These are phyloP conservation scores for Coptodon bakossiorum DNA, from an alignment of 2,113 vertebrate genomes.

Conservation along the genomic window DNA sequence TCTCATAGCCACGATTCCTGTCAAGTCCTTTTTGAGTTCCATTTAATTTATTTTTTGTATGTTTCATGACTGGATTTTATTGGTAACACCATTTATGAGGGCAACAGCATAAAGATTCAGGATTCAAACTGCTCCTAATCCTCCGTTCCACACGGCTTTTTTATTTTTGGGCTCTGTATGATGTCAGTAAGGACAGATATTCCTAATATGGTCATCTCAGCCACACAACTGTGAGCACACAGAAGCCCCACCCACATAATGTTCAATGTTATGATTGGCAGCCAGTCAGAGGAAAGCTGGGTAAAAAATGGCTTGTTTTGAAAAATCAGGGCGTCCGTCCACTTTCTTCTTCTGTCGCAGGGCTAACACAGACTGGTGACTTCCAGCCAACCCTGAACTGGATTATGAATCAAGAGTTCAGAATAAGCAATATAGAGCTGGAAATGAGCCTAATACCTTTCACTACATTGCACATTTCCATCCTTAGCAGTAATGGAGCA, in stretches of 20 bases:
- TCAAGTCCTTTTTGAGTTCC: neutral
- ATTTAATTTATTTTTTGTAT: neutral
- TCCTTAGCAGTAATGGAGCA: neutral
- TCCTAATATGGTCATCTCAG: neutral
- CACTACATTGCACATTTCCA: neutral
- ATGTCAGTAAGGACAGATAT: neutral
- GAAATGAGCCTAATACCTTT: neutral
- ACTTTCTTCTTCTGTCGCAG: neutral
- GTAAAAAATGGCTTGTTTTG: neutral
- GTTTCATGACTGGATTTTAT: neutral
- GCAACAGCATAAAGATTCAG: neutral
- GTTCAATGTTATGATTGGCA: accelerated
- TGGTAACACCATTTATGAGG: neutral
- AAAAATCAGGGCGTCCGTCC: neutral
- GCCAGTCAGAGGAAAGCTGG: neutral
- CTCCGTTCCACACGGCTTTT: accelerated
- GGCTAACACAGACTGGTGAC: neutral
- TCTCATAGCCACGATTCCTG: neutral
- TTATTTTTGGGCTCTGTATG: neutral
- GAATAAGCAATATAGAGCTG: neutral
- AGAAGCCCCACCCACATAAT: accelerated
- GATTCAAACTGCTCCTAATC: neutral
- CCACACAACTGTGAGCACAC: neutral
- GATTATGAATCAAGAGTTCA: neutral
- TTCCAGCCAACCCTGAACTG: accelerated